Percentiles rank a stretch among this genome's conserved stretches.
Conservation (phyloP, 2,113 vertebrate genomes). For the Labeo rohita region DNA sequence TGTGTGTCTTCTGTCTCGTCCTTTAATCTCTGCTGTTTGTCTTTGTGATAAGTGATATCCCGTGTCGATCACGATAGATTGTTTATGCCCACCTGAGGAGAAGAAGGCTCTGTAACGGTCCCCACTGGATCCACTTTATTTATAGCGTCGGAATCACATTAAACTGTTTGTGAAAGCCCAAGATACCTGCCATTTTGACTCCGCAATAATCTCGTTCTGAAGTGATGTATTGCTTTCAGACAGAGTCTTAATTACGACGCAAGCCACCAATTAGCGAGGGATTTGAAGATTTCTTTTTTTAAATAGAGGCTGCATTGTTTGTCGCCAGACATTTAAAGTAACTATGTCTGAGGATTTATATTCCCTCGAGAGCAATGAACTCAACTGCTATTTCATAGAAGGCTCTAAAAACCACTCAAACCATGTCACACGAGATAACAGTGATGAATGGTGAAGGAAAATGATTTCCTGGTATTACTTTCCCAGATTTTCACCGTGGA, state of each 20-base stretch:
- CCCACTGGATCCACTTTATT: slow-evolving; percentile 65
- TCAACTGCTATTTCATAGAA: slow-evolving; percentile 30
- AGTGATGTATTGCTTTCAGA: slow-evolving; percentile 32
- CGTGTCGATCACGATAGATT: slow-evolving; percentile 69
- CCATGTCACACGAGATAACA: slow-evolving; percentile 40
- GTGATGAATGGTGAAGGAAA: slow-evolving; percentile 46
- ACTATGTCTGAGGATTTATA: slow-evolving; percentile 47
- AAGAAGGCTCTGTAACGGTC: slow-evolving; percentile 64
- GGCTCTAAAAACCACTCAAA: slow-evolving; percentile 39
- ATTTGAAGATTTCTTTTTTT: neutral
- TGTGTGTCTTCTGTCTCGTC: slow-evolving; percentile 77
- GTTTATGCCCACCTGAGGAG: slow-evolving; percentile 66
- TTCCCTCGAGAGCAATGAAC: slow-evolving; percentile 42
- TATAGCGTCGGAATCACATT: slow-evolving; percentile 75
- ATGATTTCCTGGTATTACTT: slow-evolving; percentile 27
- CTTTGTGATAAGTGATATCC: slow-evolving; percentile 78
- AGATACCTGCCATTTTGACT: slow-evolving; percentile 45
- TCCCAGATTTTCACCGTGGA: slow-evolving; percentile 26
- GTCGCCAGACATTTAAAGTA: slow-evolving; percentile 41
- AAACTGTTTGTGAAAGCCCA: slow-evolving; percentile 51
- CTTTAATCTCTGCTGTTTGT: slow-evolving; percentile 80
- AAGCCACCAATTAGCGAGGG: neutral
- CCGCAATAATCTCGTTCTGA: slow-evolving; percentile 62
- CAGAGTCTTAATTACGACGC: slow-evolving; percentile 27
- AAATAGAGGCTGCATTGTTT: slow-evolving; percentile 55